phyloP scores from a whole-genome alignment of 1,140 invertebrate genomes.

The Latrodectus geometricus region DNA sequence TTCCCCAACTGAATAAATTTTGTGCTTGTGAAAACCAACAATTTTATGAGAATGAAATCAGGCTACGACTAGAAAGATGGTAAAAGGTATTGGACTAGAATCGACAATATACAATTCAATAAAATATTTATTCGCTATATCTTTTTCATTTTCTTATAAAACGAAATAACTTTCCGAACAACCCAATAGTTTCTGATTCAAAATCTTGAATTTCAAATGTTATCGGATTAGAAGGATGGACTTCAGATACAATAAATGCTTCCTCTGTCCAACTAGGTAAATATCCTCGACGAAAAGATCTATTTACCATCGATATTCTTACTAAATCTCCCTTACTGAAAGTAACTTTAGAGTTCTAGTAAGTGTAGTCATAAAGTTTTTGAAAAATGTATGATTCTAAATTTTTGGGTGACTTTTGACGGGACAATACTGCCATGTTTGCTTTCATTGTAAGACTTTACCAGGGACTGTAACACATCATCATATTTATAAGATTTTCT shows the following conservation, averaged over 20 bases:
- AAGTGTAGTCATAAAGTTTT: constrained; percentile 6
- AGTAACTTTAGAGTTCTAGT: neutral
- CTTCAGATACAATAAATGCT: constrained; percentile 7
- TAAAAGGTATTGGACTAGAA: too few relatives aligned
- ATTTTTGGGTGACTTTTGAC: neutral
- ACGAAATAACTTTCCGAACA: too few relatives aligned
- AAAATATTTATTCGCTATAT: too few relatives aligned
- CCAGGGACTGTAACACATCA: neutral
- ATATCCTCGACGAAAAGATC: constrained; percentile 6
- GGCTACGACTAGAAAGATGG: too few relatives aligned
- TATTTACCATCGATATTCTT: constrained; percentile 3
- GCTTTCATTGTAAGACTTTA: neutral
- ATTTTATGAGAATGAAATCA: too few relatives aligned
- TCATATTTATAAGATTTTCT: constrained; percentile 35
- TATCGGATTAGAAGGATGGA: neutral
- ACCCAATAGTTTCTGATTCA: neutral
- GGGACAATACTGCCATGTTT: constrained; percentile 5
- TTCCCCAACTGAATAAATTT: too few relatives aligned
- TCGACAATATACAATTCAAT: too few relatives aligned
- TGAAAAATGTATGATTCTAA: neutral
- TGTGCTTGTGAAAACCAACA: too few relatives aligned
- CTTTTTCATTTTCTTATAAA: too few relatives aligned
- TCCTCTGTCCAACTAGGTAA: constrained; percentile 13
- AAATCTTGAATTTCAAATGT: neutral
- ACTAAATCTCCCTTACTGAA: neutral